Evolutionary conservation across 2,888 invertebrate species (phyloP), one percentile per base, ranked within the genome.

Genomic region (Lochmaea capreae): DNA sequence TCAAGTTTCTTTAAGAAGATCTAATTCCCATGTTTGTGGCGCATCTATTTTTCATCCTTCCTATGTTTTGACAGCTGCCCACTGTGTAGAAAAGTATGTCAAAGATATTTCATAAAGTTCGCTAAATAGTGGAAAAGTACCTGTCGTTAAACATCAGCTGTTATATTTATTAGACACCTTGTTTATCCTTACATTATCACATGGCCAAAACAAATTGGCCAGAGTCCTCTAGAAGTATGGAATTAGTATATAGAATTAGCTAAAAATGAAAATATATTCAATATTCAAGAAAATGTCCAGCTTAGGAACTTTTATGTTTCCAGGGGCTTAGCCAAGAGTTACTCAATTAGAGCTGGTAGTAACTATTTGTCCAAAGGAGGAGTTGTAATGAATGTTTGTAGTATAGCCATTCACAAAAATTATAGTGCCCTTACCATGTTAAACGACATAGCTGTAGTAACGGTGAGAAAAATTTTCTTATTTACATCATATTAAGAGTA

Each of bases 51-150:
- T 86, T 80, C 66, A 84, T 43, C 10, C 54, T 6, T 70, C 39
- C 3, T 76, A 71, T 39, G 72, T 80, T 63, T 59, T 81, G 59
- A 81, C 81, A 46, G 80, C 81, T 42, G 81, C 79, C 52, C 81
- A 81, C 67, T 81, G 81, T 66, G 70, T 77, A 2, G 26, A 61
- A 10, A 74, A 70, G 79, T 81, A 68, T 49, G 74, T 70, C 65
- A 52, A 22, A 52, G 1, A 22, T 58, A 65, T 33, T 43, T 33
- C n/a, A 4, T 16, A 6, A 0, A 39, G 9, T 9, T 39, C 9
- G 33, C 33, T 9, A 8, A 1, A 39, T 9, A 39, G 9, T 39
- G 9, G 8, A 39, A 39, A 39, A 39, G 33, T 39, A 39, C 33
- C 33, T 39, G 33, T 39, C 33, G 6, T 39, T 39, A 8, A 39